These are phyloP conservation scores for Conus ventricosus DNA, from an alignment of 1,140 invertebrate species.

Conservation along the genomic window DNA sequence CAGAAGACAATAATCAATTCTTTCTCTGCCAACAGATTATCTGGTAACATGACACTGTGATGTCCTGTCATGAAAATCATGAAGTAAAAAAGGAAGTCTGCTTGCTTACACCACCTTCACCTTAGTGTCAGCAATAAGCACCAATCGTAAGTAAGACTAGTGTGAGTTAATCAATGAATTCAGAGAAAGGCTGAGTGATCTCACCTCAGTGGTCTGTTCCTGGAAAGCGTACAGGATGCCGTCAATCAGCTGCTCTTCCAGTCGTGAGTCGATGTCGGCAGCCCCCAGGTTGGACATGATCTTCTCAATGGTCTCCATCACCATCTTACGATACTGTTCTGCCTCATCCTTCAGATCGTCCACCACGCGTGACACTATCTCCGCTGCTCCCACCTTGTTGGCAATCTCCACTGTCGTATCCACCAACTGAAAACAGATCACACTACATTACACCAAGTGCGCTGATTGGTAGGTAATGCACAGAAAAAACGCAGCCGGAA, in stretches of 20 bases:
- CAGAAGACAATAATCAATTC: no score
- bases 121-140: no score
- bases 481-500: neutral
- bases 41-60: no score
- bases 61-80: no score
- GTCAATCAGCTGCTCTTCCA: constrained; percentile 99
- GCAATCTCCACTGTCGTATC: constrained; percentile 99
- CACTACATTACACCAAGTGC: no score
- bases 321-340: constrained; percentile 99
- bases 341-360: constrained; percentile 99
- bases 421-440: constrained; percentile 82
- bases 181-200: neutral
- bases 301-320: constrained; percentile 99
- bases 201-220: constrained; percentile 98
- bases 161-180: no score
- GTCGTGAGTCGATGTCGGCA: constrained; percentile 96
- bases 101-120: no score
- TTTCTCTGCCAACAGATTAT: no score
- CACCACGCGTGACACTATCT: constrained; percentile 98
- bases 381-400: constrained; percentile 96
- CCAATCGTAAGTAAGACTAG: no score
- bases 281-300: constrained; percentile 97
- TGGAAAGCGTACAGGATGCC: constrained; percentile 99
- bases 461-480: no score
- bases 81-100: no score